Conservation (phyloP, 1,140 invertebrate genomes). For the Drosophila lacteicornis region DNA sequence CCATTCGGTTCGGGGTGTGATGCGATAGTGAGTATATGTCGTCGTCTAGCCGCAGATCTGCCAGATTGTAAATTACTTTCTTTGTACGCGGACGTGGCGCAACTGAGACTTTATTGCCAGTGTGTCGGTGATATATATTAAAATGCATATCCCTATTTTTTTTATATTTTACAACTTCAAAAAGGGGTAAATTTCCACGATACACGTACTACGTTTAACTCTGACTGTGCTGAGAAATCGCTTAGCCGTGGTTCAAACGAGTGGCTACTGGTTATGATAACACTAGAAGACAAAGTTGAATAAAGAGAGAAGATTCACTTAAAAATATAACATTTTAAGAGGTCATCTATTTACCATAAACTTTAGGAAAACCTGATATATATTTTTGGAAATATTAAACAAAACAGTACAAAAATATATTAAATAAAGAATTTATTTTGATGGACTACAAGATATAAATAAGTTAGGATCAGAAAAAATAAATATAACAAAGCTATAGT, state of each 20-base stretch:
- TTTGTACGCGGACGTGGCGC: slow-evolving; percentile 26
- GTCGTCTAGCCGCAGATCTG: slow-evolving; percentile 9
- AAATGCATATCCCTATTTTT: slow-evolving; percentile 33
- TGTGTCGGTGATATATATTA: slow-evolving; percentile 7
- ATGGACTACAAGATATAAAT: no score
- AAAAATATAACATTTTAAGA: no score
- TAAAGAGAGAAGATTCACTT: background rate
- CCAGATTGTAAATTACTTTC: slow-evolving; percentile 48
- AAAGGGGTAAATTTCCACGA: slow-evolving; percentile 25
- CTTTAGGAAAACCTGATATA: background rate
- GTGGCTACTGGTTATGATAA: slow-evolving; percentile 46
- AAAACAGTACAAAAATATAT: no score
- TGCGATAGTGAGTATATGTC: slow-evolving; percentile 15
- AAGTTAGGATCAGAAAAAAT: no score
- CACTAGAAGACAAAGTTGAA: background rate
- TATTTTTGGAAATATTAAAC: background rate
- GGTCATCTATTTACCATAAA: no score
- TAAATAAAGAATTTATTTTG: no score
- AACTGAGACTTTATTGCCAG: slow-evolving; percentile 21
- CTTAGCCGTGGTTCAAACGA: slow-evolving; percentile 13
- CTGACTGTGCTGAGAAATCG: background rate
- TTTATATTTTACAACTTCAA: slow-evolving; percentile 21
- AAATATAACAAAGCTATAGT: no score
- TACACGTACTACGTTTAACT: background rate
- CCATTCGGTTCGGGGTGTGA: slow-evolving; percentile 21